These are phyloP conservation scores for Ariopsis seemanni DNA, from an alignment of 2,113 vertebrate genomes.

Conservation along the genomic window DNA sequence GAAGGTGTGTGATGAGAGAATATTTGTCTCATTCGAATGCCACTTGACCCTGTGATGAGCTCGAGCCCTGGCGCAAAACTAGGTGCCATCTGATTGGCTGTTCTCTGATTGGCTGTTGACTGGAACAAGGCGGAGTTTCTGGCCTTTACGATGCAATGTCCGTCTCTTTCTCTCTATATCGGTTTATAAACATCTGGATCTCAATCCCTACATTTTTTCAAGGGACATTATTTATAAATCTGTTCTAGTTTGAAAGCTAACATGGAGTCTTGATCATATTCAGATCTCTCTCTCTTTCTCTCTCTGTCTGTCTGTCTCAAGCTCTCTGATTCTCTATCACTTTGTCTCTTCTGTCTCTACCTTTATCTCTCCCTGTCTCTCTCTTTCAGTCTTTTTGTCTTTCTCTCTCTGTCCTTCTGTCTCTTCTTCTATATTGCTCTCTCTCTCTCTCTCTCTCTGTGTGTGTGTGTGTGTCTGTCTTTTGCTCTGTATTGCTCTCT, in stretches of 20 bases:
- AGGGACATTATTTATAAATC: not conserved
- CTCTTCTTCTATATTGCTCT: not conserved
- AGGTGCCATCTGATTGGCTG: constrained; percentile 28
- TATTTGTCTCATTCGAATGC: constrained; percentile 30
- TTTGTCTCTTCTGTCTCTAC: not conserved
- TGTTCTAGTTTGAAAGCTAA: not conserved
- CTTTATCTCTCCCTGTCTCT: not conserved
- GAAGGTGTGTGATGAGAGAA: not conserved
- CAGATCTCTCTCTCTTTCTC: not conserved
- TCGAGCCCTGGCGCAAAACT: constrained; percentile 5
- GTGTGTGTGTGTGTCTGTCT: too few relatives aligned
- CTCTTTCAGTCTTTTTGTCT: not conserved
- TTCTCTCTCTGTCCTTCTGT: not conserved
- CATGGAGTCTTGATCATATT: too few relatives aligned
- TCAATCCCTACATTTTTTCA: not conserved
- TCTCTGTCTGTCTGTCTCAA: not conserved
- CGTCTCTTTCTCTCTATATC: not conserved
- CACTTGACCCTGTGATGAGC: not conserved
- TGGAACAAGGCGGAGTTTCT: not conserved
- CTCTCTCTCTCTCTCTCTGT: not conserved
- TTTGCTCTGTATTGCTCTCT: too few relatives aligned
- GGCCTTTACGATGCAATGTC: not conserved
- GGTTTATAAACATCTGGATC: not conserved
- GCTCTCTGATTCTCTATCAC: too few relatives aligned
- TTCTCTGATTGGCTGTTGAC: not conserved